Conservation (phyloP, 2,797 vertebrate genomes). For the Todus mexicanus region DNA sequence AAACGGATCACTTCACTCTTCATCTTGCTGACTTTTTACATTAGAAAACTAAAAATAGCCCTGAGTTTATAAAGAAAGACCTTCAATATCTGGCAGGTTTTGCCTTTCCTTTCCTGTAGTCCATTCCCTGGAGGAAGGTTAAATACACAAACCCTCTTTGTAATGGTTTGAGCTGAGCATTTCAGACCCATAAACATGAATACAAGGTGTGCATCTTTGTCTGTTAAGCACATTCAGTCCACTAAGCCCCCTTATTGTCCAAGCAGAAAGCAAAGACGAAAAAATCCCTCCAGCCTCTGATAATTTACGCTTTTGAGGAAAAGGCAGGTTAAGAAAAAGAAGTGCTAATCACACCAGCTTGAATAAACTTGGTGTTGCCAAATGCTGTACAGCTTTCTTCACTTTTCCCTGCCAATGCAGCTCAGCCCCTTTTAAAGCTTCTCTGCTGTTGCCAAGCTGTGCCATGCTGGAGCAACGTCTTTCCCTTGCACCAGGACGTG, state of each 20-base stretch:
- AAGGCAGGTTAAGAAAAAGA: background rate
- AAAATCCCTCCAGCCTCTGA: background rate
- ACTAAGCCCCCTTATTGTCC: background rate
- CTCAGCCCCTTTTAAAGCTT: background rate
- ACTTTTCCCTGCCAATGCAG: background rate
- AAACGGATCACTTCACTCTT: conserved; percentile 72
- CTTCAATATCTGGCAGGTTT: conserved; percentile 61
- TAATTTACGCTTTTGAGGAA: background rate
- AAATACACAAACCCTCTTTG: conserved; percentile 4
- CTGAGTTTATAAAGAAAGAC: conserved; percentile 57
- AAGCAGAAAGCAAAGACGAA: background rate
- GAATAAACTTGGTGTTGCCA: background rate
- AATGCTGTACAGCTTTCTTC: background rate
- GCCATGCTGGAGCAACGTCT: background rate
- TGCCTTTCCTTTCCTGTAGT: conserved; percentile 16
- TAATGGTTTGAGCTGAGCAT: background rate
- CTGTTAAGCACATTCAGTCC: background rate
- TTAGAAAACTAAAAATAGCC: conserved; percentile 76
- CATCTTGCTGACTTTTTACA: conserved; percentile 70
- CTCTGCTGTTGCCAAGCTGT: background rate
- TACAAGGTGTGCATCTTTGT: background rate
- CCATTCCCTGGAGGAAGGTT: background rate
- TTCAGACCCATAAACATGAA: background rate
- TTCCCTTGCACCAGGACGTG: background rate
- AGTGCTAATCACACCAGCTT: background rate